Conservation (phyloP, 2,888 invertebrate genomes). For the Temnothorax rugatulus region DNA sequence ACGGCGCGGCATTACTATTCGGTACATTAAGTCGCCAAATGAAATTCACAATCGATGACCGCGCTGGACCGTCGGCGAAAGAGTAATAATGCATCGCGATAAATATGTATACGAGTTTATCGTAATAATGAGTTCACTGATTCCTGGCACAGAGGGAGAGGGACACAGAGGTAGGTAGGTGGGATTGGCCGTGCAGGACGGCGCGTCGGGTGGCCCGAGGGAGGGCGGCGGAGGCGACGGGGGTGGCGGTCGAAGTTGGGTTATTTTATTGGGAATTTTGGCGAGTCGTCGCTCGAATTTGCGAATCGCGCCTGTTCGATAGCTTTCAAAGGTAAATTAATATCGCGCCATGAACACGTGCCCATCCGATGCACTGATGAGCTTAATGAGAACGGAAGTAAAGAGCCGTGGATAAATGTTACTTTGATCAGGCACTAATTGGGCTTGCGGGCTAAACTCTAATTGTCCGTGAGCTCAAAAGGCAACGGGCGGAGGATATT, state of each 20-base stretch:
- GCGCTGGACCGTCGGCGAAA: constrained; percentile 77
- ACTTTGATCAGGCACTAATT: constrained; percentile 78
- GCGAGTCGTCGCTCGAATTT: constrained; percentile 76
- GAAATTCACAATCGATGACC: constrained; percentile 84
- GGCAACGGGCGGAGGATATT: constrained; percentile 70
- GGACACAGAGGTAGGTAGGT: constrained; percentile 58
- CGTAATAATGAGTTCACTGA: constrained; percentile 83
- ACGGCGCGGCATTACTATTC: constrained; percentile 83
- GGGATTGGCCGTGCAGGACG: constrained; percentile 59
- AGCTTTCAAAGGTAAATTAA: constrained; percentile 79
- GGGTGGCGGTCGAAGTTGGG: constrained; percentile 70
- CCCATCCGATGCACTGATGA: constrained; percentile 79
- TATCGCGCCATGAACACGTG: constrained; percentile 79
- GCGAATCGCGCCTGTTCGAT: constrained; percentile 78
- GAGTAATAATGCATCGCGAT: constrained; percentile 81
- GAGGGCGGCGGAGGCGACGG: constrained; percentile 27
- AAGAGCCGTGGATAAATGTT: constrained; percentile 78
- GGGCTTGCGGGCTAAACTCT: constrained; percentile 76
- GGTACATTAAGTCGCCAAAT: constrained; percentile 85
- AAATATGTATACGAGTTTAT: constrained; percentile 82
- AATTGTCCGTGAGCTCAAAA: constrained; percentile 77
- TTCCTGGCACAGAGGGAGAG: constrained; percentile 69
- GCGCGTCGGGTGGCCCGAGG: constrained; percentile 61
- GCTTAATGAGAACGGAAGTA: constrained; percentile 79
- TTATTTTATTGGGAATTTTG: constrained; percentile 78